A percentile compares a stretch with the other conserved stretches of the same genome.
Conservation (phyloP, 2,797 vertebrate genomes). For the Peromyscus nudipes region DNA sequence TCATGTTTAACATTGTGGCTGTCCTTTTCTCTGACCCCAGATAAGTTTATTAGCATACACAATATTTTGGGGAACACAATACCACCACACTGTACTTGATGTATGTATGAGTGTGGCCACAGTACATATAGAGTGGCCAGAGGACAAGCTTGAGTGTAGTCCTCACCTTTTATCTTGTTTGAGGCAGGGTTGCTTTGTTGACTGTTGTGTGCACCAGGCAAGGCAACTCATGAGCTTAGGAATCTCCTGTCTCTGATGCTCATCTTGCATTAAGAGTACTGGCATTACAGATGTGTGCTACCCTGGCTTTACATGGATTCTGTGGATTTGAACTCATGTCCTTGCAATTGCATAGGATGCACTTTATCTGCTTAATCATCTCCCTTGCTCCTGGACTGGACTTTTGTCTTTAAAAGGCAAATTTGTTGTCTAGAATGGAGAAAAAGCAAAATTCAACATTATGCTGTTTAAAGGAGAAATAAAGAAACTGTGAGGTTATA, state of each 20-base stretch:
- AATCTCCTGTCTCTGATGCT: background rate
- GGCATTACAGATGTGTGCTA: background rate
- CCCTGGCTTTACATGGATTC: background rate
- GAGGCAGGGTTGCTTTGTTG: background rate
- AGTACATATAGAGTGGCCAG: too few relatives aligned
- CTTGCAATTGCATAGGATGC: background rate
- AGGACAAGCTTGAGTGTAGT: too few relatives aligned
- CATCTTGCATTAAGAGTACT: background rate
- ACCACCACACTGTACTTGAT: background rate
- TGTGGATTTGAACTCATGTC: background rate
- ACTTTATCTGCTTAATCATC: background rate
- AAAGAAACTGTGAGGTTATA: slow-evolving; percentile 1
- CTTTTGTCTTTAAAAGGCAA: slow-evolving; percentile 9
- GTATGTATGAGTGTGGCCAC: background rate
- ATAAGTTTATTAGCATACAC: too few relatives aligned
- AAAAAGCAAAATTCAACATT: background rate
- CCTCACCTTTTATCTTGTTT: background rate
- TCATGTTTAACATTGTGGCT: too few relatives aligned
- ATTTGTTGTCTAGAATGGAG: background rate
- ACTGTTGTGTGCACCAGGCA: background rate
- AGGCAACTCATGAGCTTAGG: background rate
- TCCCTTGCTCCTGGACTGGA: background rate
- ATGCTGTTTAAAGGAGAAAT: background rate
- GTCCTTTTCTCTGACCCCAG: too few relatives aligned
- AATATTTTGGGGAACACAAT: too few relatives aligned